Conservation (phyloP, 2,888 invertebrate species). For the Amitus sp. region DNA sequence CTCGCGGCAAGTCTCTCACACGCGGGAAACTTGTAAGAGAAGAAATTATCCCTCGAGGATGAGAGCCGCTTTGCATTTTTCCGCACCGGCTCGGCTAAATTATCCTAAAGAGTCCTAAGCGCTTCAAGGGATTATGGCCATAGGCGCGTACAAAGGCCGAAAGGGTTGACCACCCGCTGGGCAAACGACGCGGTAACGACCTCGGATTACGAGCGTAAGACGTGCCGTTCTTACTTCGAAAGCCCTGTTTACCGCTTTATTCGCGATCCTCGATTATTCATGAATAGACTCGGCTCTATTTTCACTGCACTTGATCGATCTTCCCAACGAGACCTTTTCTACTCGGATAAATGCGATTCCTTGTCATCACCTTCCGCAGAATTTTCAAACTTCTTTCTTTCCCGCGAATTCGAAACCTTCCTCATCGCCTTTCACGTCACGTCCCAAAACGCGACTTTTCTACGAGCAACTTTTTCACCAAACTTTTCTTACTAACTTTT, state of each 20-base stretch:
- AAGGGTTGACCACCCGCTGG: conserved; percentile 66
- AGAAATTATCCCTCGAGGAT: conserved; percentile 28
- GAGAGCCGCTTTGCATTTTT: conserved; percentile 41
- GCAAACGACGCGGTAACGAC: conserved; percentile 47
- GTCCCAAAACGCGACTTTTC: background rate
- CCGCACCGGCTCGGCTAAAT: conserved; percentile 46
- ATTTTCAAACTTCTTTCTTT: background rate
- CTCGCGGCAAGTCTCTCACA: conserved; percentile 31
- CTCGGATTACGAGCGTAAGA: conserved; percentile 41
- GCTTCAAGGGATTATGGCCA: conserved; percentile 64
- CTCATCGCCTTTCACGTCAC: background rate
- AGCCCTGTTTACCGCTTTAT: conserved; percentile 21
- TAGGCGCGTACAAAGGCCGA: conserved; percentile 61
- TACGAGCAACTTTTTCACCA: background rate
- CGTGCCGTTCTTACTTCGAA: conserved; percentile 5
- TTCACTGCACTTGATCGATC: conserved; percentile 1
- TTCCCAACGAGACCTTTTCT: no score
- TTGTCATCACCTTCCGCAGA: no score
- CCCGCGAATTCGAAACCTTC: background rate
- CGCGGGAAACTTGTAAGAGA: conserved; percentile 9
- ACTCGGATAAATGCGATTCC: no score
- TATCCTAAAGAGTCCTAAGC: conserved; percentile 64
- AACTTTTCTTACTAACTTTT: background rate
- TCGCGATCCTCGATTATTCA: conserved; percentile 31
- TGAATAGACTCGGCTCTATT: background rate